These are phyloP conservation scores for Hirundichthys speculiger DNA, from an alignment of 2,113 vertebrate genomes.

Conservation along the genomic window DNA sequence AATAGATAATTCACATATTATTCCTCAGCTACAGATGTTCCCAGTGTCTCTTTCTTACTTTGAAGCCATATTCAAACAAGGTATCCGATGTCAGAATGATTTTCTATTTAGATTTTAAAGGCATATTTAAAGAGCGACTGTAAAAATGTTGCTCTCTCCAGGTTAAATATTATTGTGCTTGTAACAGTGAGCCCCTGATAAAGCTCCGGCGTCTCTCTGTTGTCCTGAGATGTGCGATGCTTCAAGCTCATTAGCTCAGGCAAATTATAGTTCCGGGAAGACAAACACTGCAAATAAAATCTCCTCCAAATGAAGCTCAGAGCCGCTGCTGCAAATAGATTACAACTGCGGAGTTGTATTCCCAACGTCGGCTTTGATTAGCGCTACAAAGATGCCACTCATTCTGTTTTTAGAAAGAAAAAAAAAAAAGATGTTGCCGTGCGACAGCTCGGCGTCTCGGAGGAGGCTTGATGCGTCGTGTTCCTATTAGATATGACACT, in stretches of 20 bases:
- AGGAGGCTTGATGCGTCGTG: constrained; percentile 56
- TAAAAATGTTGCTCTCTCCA: constrained; percentile 11
- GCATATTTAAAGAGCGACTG: constrained; percentile 11
- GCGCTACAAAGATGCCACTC: constrained; percentile 11
- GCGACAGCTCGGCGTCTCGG: constrained; percentile 48
- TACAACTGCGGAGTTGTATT: constrained; percentile 59
- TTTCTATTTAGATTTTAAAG: constrained; percentile 13
- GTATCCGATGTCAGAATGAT: not conserved
- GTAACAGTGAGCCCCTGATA: constrained; percentile 36
- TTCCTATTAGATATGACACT: constrained; percentile 74
- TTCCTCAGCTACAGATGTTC: too few species aligned
- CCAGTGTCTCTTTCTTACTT: not conserved
- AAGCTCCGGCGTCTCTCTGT: constrained; percentile 45
- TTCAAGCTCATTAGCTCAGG: constrained; percentile 59
- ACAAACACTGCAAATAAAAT: constrained; percentile 66
- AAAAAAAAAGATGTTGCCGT: constrained; percentile 48
- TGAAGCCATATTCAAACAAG: not conserved
- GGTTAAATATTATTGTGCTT: constrained; percentile 25
- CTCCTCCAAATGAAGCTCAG: constrained; percentile 57
- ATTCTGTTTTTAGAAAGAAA: constrained; percentile 58
- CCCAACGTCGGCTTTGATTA: constrained; percentile 68
- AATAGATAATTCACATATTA: too few species aligned
- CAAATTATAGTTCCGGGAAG: constrained; percentile 52
- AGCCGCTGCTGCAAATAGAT: constrained; percentile 53
- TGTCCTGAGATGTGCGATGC: constrained; percentile 43